Evolutionary conservation across 2,888 invertebrate species (phyloP).

Genomic region (Zaprionus lineosus): DNA sequence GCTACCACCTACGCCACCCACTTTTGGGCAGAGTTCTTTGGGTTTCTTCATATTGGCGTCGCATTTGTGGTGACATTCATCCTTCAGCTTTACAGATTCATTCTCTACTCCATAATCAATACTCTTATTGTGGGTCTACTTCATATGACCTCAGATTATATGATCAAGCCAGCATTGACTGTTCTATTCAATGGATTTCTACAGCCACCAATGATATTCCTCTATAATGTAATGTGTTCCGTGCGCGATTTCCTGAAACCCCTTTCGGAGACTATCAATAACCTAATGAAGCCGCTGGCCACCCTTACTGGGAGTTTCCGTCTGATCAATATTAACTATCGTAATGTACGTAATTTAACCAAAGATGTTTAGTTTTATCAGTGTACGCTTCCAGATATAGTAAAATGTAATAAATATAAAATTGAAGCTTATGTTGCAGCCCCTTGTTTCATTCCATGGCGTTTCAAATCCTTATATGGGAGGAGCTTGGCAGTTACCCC

Average conservation of each 20-base stretch:
- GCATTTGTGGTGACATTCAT: constrained; percentile 86
- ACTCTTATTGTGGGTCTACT: constrained; percentile 86
- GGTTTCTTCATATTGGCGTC: constrained; percentile 85
- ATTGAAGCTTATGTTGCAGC: constrained; percentile 20
- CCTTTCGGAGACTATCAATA: constrained; percentile 84
- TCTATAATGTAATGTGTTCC: constrained; percentile 86
- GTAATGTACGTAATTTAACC: constrained; percentile 54
- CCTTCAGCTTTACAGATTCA: constrained; percentile 85
- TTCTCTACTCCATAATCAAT: constrained; percentile 85
- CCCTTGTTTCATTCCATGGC: constrained; percentile 18
- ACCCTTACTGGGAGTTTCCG: constrained; percentile 72
- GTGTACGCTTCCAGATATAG: no score
- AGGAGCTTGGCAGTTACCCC: not conserved
- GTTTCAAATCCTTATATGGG: constrained; percentile 2
- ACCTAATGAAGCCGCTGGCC: constrained; percentile 80
- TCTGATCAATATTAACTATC: constrained; percentile 72
- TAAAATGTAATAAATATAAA: no score
- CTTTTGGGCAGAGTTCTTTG: constrained; percentile 88
- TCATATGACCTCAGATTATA: constrained; percentile 87
- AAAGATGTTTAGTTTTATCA: constrained; percentile 56
- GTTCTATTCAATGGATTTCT: constrained; percentile 86
- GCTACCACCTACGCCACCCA: constrained; percentile 85
- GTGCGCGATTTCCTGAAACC: constrained; percentile 86
- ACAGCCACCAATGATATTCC: constrained; percentile 87
- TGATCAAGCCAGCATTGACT: constrained; percentile 86